These are phyloP conservation scores for Oplegnathus fasciatus DNA, from an alignment of 2,113 vertebrate genomes.

Conservation along the genomic window DNA sequence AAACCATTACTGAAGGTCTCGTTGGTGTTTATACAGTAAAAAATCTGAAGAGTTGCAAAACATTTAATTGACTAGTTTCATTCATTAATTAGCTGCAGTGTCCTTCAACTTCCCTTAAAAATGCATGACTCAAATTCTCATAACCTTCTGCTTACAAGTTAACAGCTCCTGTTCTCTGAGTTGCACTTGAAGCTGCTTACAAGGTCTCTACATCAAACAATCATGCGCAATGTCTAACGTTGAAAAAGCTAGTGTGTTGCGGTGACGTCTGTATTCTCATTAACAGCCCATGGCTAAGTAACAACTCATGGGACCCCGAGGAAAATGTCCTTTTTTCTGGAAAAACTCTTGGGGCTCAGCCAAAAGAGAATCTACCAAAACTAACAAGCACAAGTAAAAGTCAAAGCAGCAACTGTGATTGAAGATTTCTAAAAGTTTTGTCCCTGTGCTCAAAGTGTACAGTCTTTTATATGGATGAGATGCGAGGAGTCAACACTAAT, in stretches of 20 bases:
- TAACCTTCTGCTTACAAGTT: conserved; percentile 8
- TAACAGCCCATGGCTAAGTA: conserved; percentile 52
- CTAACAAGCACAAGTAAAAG: conserved; percentile 40
- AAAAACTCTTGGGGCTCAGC: conserved; percentile 19
- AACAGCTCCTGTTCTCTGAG: conserved; percentile 6
- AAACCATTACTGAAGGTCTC: conserved; percentile 7
- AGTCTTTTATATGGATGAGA: conserved; percentile 43
- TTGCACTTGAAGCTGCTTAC: not conserved
- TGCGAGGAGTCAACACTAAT: conserved; percentile 2
- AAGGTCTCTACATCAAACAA: conserved; percentile 30
- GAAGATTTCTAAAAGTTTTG: conserved; percentile 46
- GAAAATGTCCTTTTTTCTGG: conserved; percentile 6
- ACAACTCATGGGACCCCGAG: conserved; percentile 28
- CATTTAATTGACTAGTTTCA: conserved; percentile 23
- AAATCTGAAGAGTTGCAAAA: conserved; percentile 45
- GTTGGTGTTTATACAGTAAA: not conserved
- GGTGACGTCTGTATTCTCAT: conserved; percentile 49
- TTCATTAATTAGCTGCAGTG: conserved; percentile 17
- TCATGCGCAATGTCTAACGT: not conserved
- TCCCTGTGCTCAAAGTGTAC: conserved; percentile 48
- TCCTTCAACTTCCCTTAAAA: conserved; percentile 34
- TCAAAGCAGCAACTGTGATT: conserved; percentile 43
- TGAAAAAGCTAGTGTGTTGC: not conserved
- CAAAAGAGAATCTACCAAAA: conserved; percentile 28
- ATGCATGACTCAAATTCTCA: conserved; percentile 14